Conservation (phyloP, 2,797 vertebrate species). For the Smutsia gigantea region DNA sequence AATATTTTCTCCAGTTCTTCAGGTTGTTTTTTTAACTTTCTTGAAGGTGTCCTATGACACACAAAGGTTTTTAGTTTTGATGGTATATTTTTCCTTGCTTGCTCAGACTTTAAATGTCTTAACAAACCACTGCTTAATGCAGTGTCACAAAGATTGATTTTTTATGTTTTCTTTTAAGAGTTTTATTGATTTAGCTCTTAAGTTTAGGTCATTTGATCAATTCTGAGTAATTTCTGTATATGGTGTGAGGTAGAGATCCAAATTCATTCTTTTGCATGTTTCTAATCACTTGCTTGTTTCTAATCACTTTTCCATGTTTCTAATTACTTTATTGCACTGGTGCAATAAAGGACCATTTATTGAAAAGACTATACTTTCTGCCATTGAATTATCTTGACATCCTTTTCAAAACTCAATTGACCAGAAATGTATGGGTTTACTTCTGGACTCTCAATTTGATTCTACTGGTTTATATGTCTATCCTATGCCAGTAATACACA, state of each 20-base stretch:
- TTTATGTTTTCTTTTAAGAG: background rate
- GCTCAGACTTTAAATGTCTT: background rate
- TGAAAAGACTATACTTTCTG: background rate
- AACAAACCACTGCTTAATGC: background rate
- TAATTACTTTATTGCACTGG: background rate
- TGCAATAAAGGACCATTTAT: background rate
- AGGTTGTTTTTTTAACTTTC: background rate
- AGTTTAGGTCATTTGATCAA: background rate
- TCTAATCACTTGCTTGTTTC: background rate
- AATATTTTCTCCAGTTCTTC: background rate
- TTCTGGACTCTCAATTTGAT: background rate
- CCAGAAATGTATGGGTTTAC: background rate
- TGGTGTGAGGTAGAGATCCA: background rate
- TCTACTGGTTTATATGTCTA: background rate
- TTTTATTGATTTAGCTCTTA: slow-evolving; percentile 24
- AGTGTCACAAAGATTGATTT: background rate
- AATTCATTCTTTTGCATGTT: slow-evolving; percentile 12
- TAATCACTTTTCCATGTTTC: background rate
- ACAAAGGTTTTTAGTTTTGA: background rate
- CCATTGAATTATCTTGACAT: background rate
- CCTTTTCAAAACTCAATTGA: background rate
- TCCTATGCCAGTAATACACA: background rate
- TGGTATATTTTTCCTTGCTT: background rate
- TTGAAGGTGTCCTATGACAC: background rate
- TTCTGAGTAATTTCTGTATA: slow-evolving; percentile 6